Base-by-base conservation (phyloP, 2,113 vertebrate species). In the Tenrec ecaudatus region DNA sequence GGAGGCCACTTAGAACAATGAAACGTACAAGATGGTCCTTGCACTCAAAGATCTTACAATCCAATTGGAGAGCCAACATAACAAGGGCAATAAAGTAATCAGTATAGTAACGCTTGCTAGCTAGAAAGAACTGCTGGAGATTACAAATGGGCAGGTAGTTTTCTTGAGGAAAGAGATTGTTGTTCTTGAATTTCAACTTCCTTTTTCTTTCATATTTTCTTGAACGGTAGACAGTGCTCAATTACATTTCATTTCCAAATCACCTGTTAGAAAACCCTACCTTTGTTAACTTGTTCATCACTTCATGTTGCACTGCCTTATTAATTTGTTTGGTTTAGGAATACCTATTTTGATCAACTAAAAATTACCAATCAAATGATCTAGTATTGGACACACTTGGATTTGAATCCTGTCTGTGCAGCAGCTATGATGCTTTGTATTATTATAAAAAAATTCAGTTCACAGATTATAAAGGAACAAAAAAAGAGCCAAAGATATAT, bases 271-370 rank as follows among this genome's bases (percentile, higher is more conserved):
- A 92, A 53, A 53, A 14, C 40, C 47, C 47, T 53, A 53, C 47
- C 47, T 53, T 53, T 53, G 47, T 53, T 53, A 53, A 53, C 47
- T 53, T 53, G 47, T 53, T 53, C 47, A 53, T 53, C 36, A 86
- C 29, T 19, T 60, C 62, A 89, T 15, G 20, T 38, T 71, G 47
- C 11, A 66, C 17, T 73, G 62, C 60, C 23, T 81, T 82, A 17
- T 66, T 53, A 68, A 27, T 53, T 78, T 77, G 31, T 75, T 95
- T 75, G 85, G 57, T 33, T 82, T 90, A 68, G 93, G 90, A 90
- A 71, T 60, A 92, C n/a, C 19, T 90, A 88, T 53, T 89, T n/a
- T 68, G 80, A 57, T 80, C 73, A 75, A 11, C 4, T 16, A 83
- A 90, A 86, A 90, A 27, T 93, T 73, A 86, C 14, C 75, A 43